Evolutionary conservation across 2,888 invertebrate species (phyloP), one percentile per base, ranked within the genome.

Genomic region (Hemistola chrysoprasaria): DNA sequence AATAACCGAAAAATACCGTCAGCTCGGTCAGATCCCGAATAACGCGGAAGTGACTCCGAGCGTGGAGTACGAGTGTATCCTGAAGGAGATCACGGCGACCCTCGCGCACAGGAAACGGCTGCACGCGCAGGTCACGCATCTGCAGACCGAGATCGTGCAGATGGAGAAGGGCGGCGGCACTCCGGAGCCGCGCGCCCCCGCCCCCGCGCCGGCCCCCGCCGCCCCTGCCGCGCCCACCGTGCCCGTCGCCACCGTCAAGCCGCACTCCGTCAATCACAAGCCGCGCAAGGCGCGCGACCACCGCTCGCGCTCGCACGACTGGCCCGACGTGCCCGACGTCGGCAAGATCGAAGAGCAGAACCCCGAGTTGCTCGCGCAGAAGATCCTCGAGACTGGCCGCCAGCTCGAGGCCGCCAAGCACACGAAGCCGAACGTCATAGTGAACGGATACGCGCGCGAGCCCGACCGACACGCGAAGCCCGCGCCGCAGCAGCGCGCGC

Each of bases 291-390:
- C 91, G 0, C 90, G 95, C 16, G 95, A 95, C 57, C 92, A 93
- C 58, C 90, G 96, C 8, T 93, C 94, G 3, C 91, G 96, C 1
- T 95, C 96, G 0, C 96, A 96, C 66, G 97, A 97, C 68, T 97
- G 97, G 97, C 96, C 96, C 0, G 96, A 96, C 61, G 94, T 97
- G 20, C 96, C 97, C 1, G 96, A 97, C 59, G 92, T 96, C 34
- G 95, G 95, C 1, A 97, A 96, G 79, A 97, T 97, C 44, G 95
- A 97, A 68, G 97, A 97, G 71, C 96, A 96, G 71, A 97, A 97
- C 81, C 97, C 97, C 0, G 97, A 97, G 77, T 92, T 97, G 34
- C 83, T 97, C 36, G 97, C 97, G 0, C 95, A 95, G 75, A 97
- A 97, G 75, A 97, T 97, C 54, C 83, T 97, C 22, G 97, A 97